Percentiles rank a stretch among this genome's conserved stretches.
phyloP scores from a whole-genome alignment of 2,888 invertebrate species.

The Plemyria rubiginata region DNA sequence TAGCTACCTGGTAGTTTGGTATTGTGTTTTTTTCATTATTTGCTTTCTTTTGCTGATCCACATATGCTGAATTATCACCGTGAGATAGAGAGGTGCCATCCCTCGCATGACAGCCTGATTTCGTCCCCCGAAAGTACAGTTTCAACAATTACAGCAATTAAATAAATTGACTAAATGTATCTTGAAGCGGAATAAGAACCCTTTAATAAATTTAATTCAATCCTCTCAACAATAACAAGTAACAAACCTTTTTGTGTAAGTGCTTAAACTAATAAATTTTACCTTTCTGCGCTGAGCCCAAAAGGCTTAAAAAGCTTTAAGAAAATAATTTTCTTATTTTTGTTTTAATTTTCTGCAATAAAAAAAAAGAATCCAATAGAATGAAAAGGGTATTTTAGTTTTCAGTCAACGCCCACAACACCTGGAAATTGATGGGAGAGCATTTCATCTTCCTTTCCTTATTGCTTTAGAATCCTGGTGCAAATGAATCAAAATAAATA shows the following conservation, averaged over 20 bases:
- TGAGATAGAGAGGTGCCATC: no score
- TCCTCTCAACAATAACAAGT: background rate
- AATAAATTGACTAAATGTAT: background rate
- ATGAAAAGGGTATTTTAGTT: no score
- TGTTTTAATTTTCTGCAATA: no score
- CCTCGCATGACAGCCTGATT: background rate
- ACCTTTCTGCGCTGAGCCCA: background rate
- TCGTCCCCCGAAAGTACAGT: background rate
- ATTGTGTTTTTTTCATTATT: no score
- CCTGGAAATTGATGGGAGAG: no score
- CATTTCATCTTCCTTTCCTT: no score
- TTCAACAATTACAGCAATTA: background rate
- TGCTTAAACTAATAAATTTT: background rate
- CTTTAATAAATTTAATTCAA: background rate
- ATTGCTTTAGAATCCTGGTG: background rate
- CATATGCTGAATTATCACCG: no score
- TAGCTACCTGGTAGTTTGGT: no score
- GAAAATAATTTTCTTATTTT: background rate
- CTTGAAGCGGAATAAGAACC: background rate
- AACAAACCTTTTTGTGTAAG: background rate
- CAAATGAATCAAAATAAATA: background rate
- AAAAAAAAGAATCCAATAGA: no score
- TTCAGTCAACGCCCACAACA: no score
- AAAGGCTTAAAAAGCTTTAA: background rate
- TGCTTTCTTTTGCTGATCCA: no score